phyloP scores from a whole-genome alignment of 1,140 invertebrate species.

The Macrobrachium rosenbergii region DNA sequence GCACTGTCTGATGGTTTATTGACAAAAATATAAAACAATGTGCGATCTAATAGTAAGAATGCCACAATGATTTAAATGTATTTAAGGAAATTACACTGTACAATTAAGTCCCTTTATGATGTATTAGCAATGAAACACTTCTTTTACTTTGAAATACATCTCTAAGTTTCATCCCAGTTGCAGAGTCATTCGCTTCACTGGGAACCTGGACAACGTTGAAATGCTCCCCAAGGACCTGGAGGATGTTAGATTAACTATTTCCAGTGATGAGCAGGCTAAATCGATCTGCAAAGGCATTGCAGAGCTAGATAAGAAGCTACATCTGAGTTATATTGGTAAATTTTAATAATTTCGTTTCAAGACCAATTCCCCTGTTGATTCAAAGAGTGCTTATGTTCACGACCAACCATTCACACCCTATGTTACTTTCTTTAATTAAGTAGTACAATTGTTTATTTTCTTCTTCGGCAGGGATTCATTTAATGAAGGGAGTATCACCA shows the following conservation, averaged over 20 bases:
- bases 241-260: slow-evolving; percentile 2
- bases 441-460: background rate
- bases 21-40: too few species aligned
- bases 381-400: background rate
- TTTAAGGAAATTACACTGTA: too few species aligned
- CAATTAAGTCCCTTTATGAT: background rate
- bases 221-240: background rate
- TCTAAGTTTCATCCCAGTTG: slow-evolving; percentile 2
- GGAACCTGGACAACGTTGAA: slow-evolving; percentile 1
- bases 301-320: background rate
- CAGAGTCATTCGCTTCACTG: background rate
- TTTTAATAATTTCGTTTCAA: background rate
- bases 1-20: background rate
- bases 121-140: background rate
- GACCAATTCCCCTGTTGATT: background rate
- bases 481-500: slow-evolving; percentile 17
- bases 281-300: background rate
- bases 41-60: too few species aligned
- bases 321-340: background rate
- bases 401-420: background rate
- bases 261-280: background rate
- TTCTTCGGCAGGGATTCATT: slow-evolving; percentile 14
- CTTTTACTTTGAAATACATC: background rate
- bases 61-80: too few species aligned
- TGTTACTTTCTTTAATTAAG: background rate